Percentiles rank a stretch among this genome's conserved stretches.
These are phyloP conservation scores for Euphonia xanthogaster DNA, from an alignment of 2,797 vertebrate genomes.

Conservation along the genomic window DNA sequence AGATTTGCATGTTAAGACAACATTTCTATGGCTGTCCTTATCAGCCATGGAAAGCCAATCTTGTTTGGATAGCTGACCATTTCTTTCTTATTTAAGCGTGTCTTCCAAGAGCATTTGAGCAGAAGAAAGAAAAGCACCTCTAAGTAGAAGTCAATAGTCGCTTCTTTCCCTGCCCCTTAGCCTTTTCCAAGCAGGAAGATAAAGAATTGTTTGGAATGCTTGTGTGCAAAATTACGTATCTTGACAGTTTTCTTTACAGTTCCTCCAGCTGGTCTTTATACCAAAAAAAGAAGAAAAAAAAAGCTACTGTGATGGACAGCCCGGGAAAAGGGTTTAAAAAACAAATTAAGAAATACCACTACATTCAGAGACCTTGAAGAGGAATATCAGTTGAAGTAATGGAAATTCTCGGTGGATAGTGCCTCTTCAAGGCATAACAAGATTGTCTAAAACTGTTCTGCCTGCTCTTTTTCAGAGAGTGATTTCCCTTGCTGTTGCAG, in stretches of 20 bases:
- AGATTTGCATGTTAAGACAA: slow-evolving; percentile 31
- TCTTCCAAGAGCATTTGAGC: background rate
- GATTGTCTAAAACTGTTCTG: background rate
- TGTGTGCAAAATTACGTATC: background rate
- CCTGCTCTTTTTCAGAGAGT: background rate
- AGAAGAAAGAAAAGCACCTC: background rate
- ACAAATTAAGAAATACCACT: background rate
- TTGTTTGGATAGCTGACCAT: background rate
- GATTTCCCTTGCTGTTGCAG: background rate
- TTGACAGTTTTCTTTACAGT: background rate
- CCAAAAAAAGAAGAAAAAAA: rapidly evolving
- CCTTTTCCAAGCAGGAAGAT: background rate
- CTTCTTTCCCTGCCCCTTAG: background rate
- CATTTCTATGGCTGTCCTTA: background rate
- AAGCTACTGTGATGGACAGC: background rate
- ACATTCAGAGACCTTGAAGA: background rate
- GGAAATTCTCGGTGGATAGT: background rate
- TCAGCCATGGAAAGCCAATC: slow-evolving; percentile 2
- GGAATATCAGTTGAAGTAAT: background rate
- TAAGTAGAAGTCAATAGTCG: background rate
- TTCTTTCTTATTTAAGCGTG: background rate
- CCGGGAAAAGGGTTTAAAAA: background rate
- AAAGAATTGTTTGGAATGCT: background rate
- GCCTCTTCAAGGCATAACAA: background rate
- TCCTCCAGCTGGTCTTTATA: background rate